Evolutionary conservation across 2,888 invertebrate genomes (phyloP), one percentile per base, ranked within the genome.

Genomic region (Cheilosia vernalis): DNA sequence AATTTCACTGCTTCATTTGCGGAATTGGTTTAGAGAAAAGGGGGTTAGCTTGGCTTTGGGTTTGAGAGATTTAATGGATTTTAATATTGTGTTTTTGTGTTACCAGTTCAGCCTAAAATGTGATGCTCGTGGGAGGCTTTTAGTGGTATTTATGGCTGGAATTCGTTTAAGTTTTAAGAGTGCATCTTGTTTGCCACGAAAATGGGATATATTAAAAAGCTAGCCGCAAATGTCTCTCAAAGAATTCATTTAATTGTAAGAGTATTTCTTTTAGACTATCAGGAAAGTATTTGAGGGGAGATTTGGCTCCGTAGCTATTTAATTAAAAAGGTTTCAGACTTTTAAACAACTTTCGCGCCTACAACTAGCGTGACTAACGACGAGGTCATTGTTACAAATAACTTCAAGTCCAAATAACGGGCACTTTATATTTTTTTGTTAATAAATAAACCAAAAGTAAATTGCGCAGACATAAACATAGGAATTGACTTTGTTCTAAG

Each of bases 21-120:
- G 74, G 64, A 53, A 76, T 69, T 81, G 74, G 81, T 76, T 74
- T 69, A 58, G 55, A 56, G 56, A 37, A 40, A 13, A 30, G 55
- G 30, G 21, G 7, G 56, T 13, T 40, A 19, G 58, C 17, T 66
- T 55, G 55, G 19, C 51, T 27, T 64, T 64, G 72, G 60, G 40
- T 60, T 55, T 51, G 47, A 42, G 70, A 47, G 63, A 66, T 56
- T 73, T 83, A 83, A 83, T 78, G 83, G 72, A 79, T 74, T 79
- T 74, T 58, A 63, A 55, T 64, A 78, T 78, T 78, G 56, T 67
- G 60, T 66, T 64, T 73, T 78, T 78, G 56, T 67, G 60, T 66
- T 63, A 33, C 61, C 42, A 58, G 60, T 70, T 27, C 30, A 69
- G 61, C 47, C 40, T 47, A 51, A 64, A 63, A 63, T n/a, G 69